Conservation (phyloP, 37 sponge, comb jelly and placozoan species). For the Chondrilla cf. caribensis region DNA sequence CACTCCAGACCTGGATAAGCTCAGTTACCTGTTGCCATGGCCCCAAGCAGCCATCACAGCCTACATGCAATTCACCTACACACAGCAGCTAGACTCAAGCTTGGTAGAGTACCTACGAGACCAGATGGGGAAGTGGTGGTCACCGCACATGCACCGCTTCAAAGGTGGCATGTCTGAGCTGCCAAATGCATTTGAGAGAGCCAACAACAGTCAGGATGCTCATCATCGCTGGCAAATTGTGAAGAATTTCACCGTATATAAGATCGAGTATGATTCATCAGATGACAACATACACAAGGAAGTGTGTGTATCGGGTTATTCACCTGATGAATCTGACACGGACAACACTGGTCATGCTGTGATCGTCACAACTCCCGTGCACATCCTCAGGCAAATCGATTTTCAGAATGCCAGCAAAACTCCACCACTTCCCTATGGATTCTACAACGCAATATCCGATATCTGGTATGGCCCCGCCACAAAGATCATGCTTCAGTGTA, state of each 20-base stretch:
- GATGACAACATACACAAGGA: background rate
- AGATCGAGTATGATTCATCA: constrained; percentile 2
- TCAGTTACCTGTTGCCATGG: constrained; percentile 53
- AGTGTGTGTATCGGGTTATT: background rate
- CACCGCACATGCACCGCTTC: constrained; percentile 39
- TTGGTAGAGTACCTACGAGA: constrained; percentile 38
- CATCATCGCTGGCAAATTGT: constrained; percentile 14
- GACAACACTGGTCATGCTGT: constrained; percentile 29
- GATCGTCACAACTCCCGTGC: constrained; percentile 50
- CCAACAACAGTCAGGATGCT: background rate
- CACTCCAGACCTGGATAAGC: background rate
- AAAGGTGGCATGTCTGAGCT: constrained; percentile 41
- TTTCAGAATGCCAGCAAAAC: background rate
- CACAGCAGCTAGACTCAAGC: constrained; percentile 28
- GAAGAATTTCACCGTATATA: background rate
- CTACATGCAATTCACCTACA: constrained; percentile 31
- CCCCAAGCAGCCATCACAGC: constrained; percentile 50
- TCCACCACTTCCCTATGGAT: background rate
- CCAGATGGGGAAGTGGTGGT: constrained; percentile 50
- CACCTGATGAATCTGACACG: background rate
- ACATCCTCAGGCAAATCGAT: constrained; percentile 35
- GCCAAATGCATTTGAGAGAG: constrained; percentile 32
- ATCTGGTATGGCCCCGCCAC: constrained; percentile 42
- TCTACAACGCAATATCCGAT: constrained; percentile 26
- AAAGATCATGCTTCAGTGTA: constrained; percentile 54